A percentile compares a stretch with the other conserved stretches of the same genome.
Conservation (phyloP, 1,140 invertebrate species). For the Phymastichus coffea region DNA sequence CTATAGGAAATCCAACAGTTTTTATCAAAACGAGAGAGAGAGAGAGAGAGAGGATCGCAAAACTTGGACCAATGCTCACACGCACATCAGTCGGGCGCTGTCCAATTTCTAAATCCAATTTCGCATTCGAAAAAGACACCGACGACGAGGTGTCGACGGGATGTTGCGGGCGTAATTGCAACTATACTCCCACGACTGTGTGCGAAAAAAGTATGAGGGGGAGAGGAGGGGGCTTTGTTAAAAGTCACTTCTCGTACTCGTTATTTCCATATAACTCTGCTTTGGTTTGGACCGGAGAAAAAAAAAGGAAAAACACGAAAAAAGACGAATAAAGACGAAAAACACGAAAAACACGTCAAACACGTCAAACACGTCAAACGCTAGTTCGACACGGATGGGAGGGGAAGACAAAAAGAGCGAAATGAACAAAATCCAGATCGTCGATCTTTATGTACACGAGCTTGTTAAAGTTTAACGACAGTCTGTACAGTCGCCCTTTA, state of each 20-base stretch:
- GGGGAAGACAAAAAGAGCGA: not conserved
- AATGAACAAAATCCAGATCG: constrained; percentile 22
- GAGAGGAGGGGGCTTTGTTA: constrained; percentile 4
- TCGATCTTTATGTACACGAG: constrained; percentile 8
- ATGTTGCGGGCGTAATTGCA: not conserved
- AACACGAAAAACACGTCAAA: too few species aligned
- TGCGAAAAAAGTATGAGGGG: too few species aligned
- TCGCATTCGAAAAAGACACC: not conserved
- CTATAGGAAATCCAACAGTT: too few species aligned
- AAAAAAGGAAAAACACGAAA: too few species aligned
- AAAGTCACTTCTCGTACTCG: constrained; percentile 2
- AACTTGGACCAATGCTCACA: too few species aligned
- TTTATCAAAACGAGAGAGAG: too few species aligned
- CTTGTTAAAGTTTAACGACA: constrained; percentile 28
- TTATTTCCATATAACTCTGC: constrained; percentile 13
- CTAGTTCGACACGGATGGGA: not conserved
- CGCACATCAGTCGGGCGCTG: too few species aligned
- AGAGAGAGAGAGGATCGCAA: too few species aligned
- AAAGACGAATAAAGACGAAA: not conserved
- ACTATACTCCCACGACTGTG: not conserved
- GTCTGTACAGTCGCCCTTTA: not conserved
- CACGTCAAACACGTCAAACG: not conserved
- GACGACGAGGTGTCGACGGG: too few species aligned
- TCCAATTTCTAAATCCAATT: constrained; percentile 14
- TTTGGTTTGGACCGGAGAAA: too few species aligned